phyloP scores from a whole-genome alignment of 2,113 vertebrate genomes.

The Atractosteus spatula region DNA sequence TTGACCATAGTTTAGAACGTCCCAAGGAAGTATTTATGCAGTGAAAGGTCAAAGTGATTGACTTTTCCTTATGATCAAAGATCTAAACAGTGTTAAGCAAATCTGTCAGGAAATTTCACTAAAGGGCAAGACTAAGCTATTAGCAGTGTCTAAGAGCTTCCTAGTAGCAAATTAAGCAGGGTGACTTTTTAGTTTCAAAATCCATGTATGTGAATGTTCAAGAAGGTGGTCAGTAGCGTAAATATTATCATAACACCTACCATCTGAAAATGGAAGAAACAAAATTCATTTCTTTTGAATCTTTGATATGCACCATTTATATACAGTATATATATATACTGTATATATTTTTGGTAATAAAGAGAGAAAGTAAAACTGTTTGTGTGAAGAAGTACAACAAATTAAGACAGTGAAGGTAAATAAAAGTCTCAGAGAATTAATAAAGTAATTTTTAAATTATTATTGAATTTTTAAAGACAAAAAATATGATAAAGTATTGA shows the following conservation, averaged over 20 bases:
- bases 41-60: background rate
- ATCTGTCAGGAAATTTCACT: background rate
- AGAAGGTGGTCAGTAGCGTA: too few species aligned
- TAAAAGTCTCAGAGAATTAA: too few species aligned
- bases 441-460: too few species aligned
- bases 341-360: too few species aligned
- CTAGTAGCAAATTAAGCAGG: background rate
- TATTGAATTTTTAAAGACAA: too few species aligned
- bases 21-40: background rate
- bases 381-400: too few species aligned
- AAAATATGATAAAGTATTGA: background rate
- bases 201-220: background rate
- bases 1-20: background rate
- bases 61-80: background rate
- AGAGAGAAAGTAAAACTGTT: too few species aligned
- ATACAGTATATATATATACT: too few species aligned
- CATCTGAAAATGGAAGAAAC: too few species aligned
- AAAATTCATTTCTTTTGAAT: too few species aligned
- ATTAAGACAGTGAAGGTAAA: too few species aligned
- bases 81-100: background rate
- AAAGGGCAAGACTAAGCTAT: background rate
- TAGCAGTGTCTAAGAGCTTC: background rate
- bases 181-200: background rate
- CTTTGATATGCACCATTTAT: background rate
- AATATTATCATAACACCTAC: too few species aligned